phyloP scores from a whole-genome alignment of 2,113 vertebrate genomes.

The Gymnocephalus cernua region DNA sequence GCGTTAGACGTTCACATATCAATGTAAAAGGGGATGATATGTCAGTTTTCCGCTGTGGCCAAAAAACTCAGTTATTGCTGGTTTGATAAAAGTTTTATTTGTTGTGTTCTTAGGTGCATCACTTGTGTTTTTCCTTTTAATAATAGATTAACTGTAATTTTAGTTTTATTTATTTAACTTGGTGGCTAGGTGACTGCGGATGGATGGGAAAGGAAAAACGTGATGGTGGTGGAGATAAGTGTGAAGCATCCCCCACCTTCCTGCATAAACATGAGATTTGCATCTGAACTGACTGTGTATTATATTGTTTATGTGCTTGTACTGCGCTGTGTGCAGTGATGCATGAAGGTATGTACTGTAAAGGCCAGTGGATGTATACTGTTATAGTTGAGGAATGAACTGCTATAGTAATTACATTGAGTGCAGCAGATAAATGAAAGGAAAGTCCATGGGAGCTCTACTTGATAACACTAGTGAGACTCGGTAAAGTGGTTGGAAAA shows the following conservation, averaged over 20 bases:
- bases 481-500: conserved; percentile 53
- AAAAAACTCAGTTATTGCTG: no score
- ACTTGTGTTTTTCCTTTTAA: no score
- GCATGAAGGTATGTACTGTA: conserved; percentile 6
- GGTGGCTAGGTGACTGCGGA: no score
- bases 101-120: no score
- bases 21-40: no score
- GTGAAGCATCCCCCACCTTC: background rate
- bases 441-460: conserved; percentile 15
- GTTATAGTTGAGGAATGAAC: conserved; percentile 3
- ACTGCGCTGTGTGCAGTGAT: conserved; percentile 1
- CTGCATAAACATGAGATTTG: conserved; percentile 23
- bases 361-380: conserved; percentile 4
- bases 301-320: conserved; percentile 2
- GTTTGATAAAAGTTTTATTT: no score
- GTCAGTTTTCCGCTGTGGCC: no score
- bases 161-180: background rate
- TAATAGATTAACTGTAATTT: no score
- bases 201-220: no score
- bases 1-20: no score
- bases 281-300: background rate
- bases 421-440: conserved; percentile 36
- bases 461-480: conserved; percentile 28
- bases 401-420: background rate
- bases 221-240: no score